A percentile compares a stretch with the other conserved stretches of the same genome.
phyloP scores from a whole-genome alignment of 2,113 vertebrate species.

The Poecile atricapillus region DNA sequence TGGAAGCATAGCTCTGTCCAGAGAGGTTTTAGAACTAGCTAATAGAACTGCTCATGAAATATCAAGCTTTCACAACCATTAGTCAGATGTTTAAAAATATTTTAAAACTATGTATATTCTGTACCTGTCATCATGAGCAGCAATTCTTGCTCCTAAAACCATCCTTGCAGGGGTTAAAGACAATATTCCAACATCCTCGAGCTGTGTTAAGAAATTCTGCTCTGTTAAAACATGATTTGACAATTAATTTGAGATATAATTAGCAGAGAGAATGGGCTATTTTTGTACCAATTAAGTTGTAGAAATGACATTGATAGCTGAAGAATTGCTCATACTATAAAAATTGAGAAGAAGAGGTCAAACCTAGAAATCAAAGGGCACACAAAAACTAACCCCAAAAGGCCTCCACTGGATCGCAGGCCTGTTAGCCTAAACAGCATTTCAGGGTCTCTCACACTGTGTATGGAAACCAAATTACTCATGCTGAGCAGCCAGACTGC shows the following conservation, averaged over 20 bases:
- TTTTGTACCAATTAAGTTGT: not conserved
- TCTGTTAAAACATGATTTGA: constrained; percentile 75
- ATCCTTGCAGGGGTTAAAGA: constrained; percentile 96
- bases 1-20: not conserved
- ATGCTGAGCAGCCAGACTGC: not conserved
- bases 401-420: not conserved
- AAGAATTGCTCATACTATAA: not conserved
- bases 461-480: not conserved
- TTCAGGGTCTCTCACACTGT: not conserved
- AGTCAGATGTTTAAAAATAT: not conserved
- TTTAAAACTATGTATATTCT: not conserved
- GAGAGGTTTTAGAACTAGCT: not conserved
- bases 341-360: not conserved
- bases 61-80: not conserved
- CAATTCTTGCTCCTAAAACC: constrained; percentile 92
- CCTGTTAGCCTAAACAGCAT: not conserved
- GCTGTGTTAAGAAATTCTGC: constrained; percentile 91
- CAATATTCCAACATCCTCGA: constrained; percentile 91
- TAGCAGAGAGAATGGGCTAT: not conserved
- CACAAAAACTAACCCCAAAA: not conserved
- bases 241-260: not conserved
- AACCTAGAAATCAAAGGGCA: not conserved
- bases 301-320: not conserved
- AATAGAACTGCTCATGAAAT: not conserved
- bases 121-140: constrained; percentile 96